Percentiles rank a stretch among this genome's conserved stretches.
phyloP scores from a whole-genome alignment of 2,113 vertebrate species.

The Carettochelys insculpta region DNA sequence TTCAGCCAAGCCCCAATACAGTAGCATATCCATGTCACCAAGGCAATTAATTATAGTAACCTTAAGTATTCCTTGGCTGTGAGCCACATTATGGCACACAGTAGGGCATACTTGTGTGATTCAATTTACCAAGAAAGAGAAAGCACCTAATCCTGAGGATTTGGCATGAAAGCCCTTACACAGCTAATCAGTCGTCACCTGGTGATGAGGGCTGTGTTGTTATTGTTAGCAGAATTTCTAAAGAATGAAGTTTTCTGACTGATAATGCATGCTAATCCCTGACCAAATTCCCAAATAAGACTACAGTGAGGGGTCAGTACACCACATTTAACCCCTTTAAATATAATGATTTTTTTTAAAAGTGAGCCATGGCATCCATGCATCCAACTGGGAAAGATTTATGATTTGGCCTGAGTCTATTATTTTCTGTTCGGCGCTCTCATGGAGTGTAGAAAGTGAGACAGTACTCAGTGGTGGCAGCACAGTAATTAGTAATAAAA shows the following conservation, averaged over 20 bases:
- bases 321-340: constrained; percentile 9
- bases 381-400: not conserved
- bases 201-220: constrained; percentile 2
- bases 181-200: constrained; percentile 51
- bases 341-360: not conserved
- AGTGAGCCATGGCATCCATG: not conserved
- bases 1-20: not conserved
- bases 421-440: not conserved
- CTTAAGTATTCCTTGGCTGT: constrained; percentile 39
- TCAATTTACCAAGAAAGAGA: constrained; percentile 42
- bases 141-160: constrained; percentile 60
- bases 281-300: constrained; percentile 25
- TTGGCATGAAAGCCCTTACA: constrained; percentile 42
- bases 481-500: not conserved
- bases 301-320: constrained; percentile 16
- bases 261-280: constrained; percentile 7
- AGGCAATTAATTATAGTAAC: not conserved
- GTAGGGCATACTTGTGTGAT: not conserved
- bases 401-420: fast-evolving
- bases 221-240: constrained; percentile 59
- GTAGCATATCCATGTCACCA: not conserved
- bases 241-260: not conserved
- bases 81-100: constrained; percentile 26
- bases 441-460: not conserved
- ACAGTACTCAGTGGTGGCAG: not conserved